Conservation (phyloP, 2,888 invertebrate species). For the Lithophane leautieri region DNA sequence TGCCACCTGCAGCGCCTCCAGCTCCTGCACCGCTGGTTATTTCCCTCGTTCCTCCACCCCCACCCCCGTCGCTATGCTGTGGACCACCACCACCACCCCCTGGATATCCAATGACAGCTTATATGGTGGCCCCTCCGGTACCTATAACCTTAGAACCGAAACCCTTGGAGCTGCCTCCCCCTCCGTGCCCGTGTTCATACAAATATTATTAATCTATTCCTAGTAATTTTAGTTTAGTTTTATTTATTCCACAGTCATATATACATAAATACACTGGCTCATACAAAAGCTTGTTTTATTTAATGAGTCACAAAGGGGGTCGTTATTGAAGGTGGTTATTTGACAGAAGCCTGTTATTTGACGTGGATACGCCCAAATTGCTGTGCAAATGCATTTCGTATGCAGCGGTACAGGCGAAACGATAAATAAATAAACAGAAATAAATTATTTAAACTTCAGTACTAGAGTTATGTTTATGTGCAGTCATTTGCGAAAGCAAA, state of each 20-base stretch:
- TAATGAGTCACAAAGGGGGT: slow-evolving; percentile 33
- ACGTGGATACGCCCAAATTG: slow-evolving; percentile 65
- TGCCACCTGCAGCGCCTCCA: slow-evolving; percentile 63
- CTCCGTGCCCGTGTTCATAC: slow-evolving; percentile 68
- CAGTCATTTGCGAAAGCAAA: not conserved
- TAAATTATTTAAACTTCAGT: not conserved
- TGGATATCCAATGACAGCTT: slow-evolving; percentile 84
- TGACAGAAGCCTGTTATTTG: slow-evolving; percentile 62
- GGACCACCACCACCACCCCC: slow-evolving; percentile 72
- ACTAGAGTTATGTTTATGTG: not conserved
- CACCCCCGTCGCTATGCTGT: slow-evolving; percentile 65
- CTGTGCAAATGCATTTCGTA: slow-evolving; percentile 60
- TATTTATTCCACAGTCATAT: slow-evolving; percentile 62
- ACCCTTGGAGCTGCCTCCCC: slow-evolving; percentile 69
- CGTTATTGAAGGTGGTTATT: slow-evolving; percentile 49
- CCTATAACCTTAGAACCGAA: slow-evolving; percentile 84
- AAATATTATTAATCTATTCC: slow-evolving; percentile 58
- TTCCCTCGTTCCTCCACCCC: slow-evolving; percentile 76
- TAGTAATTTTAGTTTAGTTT: slow-evolving; percentile 48
- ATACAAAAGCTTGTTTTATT: slow-evolving; percentile 51
- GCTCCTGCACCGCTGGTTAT: slow-evolving; percentile 75
- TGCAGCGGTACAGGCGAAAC: slow-evolving; percentile 58
- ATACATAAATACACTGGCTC: slow-evolving; percentile 49
- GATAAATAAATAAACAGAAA: slow-evolving; percentile 8
- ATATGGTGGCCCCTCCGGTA: slow-evolving; percentile 81